A percentile compares a stretch with the other conserved stretches of the same genome.
phyloP scores from a whole-genome alignment of 2,888 invertebrate species.

The Alitta virens region DNA sequence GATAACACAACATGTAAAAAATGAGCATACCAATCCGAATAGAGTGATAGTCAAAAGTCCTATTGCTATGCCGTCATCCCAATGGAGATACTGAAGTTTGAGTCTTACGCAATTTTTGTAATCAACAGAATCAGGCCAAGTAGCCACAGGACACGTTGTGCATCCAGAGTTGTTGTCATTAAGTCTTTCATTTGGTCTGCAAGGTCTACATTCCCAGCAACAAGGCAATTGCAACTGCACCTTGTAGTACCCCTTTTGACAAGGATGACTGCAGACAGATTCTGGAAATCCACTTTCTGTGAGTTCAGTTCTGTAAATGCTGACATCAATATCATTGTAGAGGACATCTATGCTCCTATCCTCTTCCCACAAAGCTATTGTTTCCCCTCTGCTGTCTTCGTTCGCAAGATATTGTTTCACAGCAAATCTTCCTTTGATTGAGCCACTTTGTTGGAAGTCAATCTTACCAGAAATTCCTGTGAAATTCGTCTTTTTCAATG shows the following conservation, averaged over 20 bases:
- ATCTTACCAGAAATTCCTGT: background rate
- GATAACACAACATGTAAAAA: background rate
- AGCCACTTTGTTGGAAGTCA: background rate
- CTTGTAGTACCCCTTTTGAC: background rate
- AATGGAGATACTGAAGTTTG: background rate
- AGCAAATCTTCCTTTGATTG: background rate
- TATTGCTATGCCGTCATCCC: background rate
- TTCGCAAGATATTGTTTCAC: background rate
- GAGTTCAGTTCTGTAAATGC: background rate
- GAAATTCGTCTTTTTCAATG: too few species aligned
- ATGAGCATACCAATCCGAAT: background rate
- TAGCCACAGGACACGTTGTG: background rate
- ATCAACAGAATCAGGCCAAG: slow-evolving; percentile 1
- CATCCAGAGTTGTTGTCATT: background rate
- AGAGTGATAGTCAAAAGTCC: background rate
- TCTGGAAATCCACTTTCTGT: background rate
- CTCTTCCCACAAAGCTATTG: background rate
- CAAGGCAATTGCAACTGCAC: slow-evolving; percentile 1
- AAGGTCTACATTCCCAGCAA: slow-evolving; percentile 6
- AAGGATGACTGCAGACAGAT: slow-evolving; percentile 6
- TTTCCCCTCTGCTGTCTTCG: too few species aligned
- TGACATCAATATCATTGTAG: background rate
- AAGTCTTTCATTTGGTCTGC: background rate
- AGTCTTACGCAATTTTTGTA: background rate
- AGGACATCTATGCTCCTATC: background rate